Evolutionary conservation across 2,888 invertebrate species (phyloP).

Genomic region (Melanotus villosus): DNA sequence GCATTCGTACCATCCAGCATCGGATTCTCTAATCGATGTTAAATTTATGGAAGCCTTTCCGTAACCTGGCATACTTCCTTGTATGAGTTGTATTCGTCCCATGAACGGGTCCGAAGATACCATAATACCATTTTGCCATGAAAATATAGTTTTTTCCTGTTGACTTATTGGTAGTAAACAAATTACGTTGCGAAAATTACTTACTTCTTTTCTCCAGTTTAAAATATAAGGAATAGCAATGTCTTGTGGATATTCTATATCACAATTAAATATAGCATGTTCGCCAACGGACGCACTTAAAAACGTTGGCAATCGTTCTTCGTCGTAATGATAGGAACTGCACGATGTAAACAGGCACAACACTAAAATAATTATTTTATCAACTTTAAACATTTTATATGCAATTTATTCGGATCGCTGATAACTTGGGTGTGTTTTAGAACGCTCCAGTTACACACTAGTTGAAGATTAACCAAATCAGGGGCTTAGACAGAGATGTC

Average conservation of each 20-base stretch:
- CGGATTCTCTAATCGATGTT: conserved; percentile 88
- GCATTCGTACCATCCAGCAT: conserved; percentile 94
- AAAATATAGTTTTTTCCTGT: conserved; percentile 85
- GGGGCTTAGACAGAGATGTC: conserved; percentile 44
- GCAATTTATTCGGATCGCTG: conserved; percentile 14
- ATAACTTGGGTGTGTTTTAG: conserved; percentile 23
- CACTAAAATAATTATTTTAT: conserved; percentile 42
- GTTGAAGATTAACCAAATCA: conserved; percentile 42
- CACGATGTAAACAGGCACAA: conserved; percentile 46
- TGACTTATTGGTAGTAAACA: conserved; percentile 49
- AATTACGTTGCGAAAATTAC: neutral
- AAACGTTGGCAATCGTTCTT: conserved; percentile 62
- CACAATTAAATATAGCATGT: conserved; percentile 85
- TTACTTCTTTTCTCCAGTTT: conserved; percentile 90
- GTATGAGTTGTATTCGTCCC: conserved; percentile 80
- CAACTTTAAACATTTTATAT: conserved; percentile 33
- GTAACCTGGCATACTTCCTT: conserved; percentile 70
- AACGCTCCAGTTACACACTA: conserved; percentile 33
- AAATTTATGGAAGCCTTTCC: conserved; percentile 86
- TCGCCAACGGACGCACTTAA: conserved; percentile 82
- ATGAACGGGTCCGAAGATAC: conserved; percentile 79
- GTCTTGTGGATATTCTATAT: conserved; percentile 90
- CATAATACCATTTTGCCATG: conserved; percentile 83
- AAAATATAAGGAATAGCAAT: conserved; percentile 89
- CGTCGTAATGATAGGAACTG: conserved; percentile 59